These are phyloP conservation scores for Meloe dianella DNA, from an alignment of 2,888 invertebrate genomes.

Conservation along the genomic window DNA sequence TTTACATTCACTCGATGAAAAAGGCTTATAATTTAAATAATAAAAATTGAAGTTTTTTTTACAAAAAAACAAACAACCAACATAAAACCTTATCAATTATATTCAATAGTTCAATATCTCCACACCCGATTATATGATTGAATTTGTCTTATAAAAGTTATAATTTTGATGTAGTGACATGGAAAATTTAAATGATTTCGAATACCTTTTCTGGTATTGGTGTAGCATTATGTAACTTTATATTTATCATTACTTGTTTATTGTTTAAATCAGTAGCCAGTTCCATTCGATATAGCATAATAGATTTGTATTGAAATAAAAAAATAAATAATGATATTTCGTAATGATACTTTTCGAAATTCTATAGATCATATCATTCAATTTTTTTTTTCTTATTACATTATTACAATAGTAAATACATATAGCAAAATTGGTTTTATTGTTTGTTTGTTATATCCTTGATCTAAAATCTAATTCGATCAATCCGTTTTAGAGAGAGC, in stretches of 20 bases:
- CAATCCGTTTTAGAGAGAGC: slow-evolving; percentile 21
- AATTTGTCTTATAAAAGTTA: slow-evolving; percentile 2
- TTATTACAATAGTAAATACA: background rate
- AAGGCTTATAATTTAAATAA: background rate
- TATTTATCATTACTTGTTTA: slow-evolving; percentile 24
- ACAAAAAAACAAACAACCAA: too few relatives aligned
- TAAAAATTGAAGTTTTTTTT: background rate
- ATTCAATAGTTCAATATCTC: slow-evolving; percentile 11
- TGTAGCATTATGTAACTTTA: slow-evolving; percentile 19
- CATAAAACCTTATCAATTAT: background rate
- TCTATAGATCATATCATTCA: background rate
- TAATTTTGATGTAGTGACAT: slow-evolving; percentile 2
- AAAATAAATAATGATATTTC: slow-evolving; percentile 1
- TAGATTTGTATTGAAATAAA: slow-evolving; percentile 11
- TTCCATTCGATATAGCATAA: slow-evolving; percentile 9
- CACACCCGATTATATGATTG: slow-evolving; percentile 9
- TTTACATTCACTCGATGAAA: background rate
- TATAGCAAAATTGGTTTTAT: background rate
- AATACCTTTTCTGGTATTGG: background rate
- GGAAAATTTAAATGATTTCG: background rate
- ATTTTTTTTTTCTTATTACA: too few relatives aligned
- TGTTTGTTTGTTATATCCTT: slow-evolving; percentile 16
- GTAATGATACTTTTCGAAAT: background rate
- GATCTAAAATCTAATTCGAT: slow-evolving; percentile 18
- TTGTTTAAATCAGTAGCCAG: slow-evolving; percentile 25